Conservation (phyloP, 2,888 invertebrate genomes). For the Epistrophe grossulariae region DNA sequence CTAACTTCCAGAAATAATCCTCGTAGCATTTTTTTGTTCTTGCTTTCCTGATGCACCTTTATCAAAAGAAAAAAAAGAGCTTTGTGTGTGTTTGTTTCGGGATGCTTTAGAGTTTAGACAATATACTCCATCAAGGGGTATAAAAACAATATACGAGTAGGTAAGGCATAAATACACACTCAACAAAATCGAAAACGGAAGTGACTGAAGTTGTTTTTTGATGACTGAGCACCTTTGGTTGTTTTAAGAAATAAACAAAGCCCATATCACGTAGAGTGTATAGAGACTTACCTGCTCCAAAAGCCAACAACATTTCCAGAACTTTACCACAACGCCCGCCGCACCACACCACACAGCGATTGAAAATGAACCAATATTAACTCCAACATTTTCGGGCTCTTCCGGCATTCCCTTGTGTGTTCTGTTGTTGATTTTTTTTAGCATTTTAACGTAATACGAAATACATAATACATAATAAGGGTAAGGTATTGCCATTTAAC, state of each 20-base stretch:
- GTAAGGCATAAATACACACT: neutral
- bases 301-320: no score
- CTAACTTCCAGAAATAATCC: conserved; percentile 51
- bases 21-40: neutral
- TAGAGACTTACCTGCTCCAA: neutral
- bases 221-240: conserved; percentile 51
- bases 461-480: no score
- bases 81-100: conserved; percentile 6
- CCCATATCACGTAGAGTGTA: conserved; percentile 3
- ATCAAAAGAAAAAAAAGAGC: neutral
- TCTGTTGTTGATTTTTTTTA: no score
- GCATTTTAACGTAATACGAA: no score
- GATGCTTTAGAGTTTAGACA: conserved; percentile 31
- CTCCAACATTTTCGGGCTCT: no score
- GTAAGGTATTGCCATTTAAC: no score
- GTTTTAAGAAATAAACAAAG: conserved; percentile 44
- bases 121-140: neutral
- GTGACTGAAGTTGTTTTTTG: conserved; percentile 61
- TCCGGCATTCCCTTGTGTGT: no score
- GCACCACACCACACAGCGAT: neutral
- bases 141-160: neutral
- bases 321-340: no score
- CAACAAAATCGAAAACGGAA: conserved; percentile 48
- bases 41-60: conserved; percentile 23
- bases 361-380: neutral